Conservation (phyloP, 2,888 invertebrate species). For the Eustalomyia histrio region DNA sequence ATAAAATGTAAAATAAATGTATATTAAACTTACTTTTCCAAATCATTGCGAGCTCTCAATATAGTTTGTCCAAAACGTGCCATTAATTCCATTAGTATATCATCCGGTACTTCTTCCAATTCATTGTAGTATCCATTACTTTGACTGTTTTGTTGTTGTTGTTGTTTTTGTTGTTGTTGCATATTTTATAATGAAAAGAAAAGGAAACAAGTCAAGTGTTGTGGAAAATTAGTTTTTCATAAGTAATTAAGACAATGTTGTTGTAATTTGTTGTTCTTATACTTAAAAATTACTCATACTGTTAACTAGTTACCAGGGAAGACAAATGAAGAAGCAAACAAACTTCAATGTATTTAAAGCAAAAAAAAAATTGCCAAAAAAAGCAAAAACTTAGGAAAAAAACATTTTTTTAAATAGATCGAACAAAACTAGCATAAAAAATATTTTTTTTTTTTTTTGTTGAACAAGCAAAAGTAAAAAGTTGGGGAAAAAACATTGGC, state of each 20-base stretch:
- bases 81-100: constrained; percentile 86
- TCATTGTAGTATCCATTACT: constrained; percentile 80
- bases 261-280: constrained; percentile 2
- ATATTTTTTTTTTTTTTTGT: too few species aligned
- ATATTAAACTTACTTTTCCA: constrained; percentile 86
- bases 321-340: too few species aligned
- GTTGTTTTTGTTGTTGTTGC: constrained; percentile 21
- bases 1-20: too few species aligned
- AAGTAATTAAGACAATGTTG: constrained; percentile 65
- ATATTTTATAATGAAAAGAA: constrained; percentile 6
- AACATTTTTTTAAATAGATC: too few species aligned
- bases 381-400: too few species aligned
- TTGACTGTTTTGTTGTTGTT: constrained; percentile 69
- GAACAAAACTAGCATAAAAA: too few species aligned
- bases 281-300: constrained; percentile 8
- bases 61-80: constrained; percentile 88
- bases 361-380: too few species aligned
- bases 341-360: too few species aligned
- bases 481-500: too few species aligned
- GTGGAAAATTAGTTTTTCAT: constrained; percentile 70
- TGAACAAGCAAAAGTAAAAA: too few species aligned
- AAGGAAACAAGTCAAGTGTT: constrained; percentile 66
- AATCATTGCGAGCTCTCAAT: constrained; percentile 87
- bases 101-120: constrained; percentile 87
- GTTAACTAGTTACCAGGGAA: constrained; percentile 15